A percentile compares a stretch with the other conserved stretches of the same genome.
Conservation (phyloP, 35 echinoderm and acorn worm genomes). For the Apostichopus japonicus region DNA sequence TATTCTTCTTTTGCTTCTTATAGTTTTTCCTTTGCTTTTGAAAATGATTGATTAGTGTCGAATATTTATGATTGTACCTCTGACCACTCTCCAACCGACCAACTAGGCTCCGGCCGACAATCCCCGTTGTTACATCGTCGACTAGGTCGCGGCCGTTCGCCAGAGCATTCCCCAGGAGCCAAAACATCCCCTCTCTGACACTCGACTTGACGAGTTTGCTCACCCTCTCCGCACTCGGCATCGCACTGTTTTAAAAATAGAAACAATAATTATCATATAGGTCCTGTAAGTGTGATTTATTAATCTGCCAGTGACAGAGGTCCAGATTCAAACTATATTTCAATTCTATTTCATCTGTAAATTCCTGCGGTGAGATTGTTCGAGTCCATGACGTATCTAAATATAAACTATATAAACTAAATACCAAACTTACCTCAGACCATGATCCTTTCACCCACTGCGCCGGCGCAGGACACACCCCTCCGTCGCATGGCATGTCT, state of each 20-base stretch:
- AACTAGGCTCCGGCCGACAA: slow-evolving; percentile 10
- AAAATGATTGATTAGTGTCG: too few species aligned
- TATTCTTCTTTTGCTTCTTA: too few species aligned
- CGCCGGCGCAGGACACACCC: slow-evolving; percentile 12
- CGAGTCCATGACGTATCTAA: too few species aligned
- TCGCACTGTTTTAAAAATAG: slow-evolving; percentile 13
- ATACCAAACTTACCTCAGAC: slow-evolving; percentile 27
- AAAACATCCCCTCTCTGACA: slow-evolving; percentile 47
- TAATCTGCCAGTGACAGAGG: too few species aligned
- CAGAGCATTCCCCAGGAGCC: slow-evolving; percentile 19
- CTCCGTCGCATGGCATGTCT: slow-evolving; percentile 2
- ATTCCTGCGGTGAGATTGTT: neutral
- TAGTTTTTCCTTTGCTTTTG: too few species aligned
- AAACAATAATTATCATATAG: neutral
- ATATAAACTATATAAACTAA: too few species aligned
- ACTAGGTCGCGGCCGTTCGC: slow-evolving; percentile 2
- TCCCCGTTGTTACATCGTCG: slow-evolving; percentile 30
- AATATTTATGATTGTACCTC: neutral
- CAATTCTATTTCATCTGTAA: neutral
- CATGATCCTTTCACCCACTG: slow-evolving; percentile 44
- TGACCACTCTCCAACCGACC: slow-evolving; percentile 25
- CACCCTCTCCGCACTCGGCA: slow-evolving; percentile 29
- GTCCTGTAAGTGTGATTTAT: too few species aligned
- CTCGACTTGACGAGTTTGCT: slow-evolving; percentile 29
- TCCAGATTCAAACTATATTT: neutral